phyloP scores from a whole-genome alignment of 2,113 vertebrate species.

The Actinemys pallida region DNA sequence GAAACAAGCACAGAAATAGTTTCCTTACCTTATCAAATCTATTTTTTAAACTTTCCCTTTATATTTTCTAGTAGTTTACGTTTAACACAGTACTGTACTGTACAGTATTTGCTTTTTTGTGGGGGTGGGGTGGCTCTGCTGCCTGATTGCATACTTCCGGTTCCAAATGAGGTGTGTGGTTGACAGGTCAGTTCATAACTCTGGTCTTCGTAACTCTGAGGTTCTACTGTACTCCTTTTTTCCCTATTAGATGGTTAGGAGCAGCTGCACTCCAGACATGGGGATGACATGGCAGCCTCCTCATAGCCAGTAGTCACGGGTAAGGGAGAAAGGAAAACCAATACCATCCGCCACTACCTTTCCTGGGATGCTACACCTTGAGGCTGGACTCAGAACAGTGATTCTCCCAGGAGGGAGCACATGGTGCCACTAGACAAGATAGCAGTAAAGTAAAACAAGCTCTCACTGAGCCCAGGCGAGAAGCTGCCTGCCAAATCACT shows the following conservation, averaged over 20 bases:
- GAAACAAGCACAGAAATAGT: no score
- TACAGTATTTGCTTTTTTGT: no score
- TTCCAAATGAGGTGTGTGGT: no score
- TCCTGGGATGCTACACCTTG: rapidly evolving
- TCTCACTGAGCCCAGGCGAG: background rate
- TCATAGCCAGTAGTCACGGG: background rate
- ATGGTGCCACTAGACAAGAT: rapidly evolving
- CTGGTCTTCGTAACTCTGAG: no score
- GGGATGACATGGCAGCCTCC: background rate
- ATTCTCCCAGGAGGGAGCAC: background rate
- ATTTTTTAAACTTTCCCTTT: no score
- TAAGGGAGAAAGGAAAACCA: background rate
- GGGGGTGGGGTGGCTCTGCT: no score
- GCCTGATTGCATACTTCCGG: no score
- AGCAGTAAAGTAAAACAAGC: background rate
- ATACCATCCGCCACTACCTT: background rate
- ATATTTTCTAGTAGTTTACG: no score
- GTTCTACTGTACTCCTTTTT: background rate
- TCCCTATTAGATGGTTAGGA: background rate
- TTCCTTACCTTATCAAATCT: no score
- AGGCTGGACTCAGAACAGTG: background rate
- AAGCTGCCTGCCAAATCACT: background rate
- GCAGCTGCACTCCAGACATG: background rate
- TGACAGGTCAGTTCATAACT: no score
- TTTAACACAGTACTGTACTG: no score